A percentile compares a stretch with the other conserved stretches of the same genome.
Evolutionary conservation across 2,797 vertebrate genomes (phyloP).

Genomic region (Labroides dimidiatus): DNA sequence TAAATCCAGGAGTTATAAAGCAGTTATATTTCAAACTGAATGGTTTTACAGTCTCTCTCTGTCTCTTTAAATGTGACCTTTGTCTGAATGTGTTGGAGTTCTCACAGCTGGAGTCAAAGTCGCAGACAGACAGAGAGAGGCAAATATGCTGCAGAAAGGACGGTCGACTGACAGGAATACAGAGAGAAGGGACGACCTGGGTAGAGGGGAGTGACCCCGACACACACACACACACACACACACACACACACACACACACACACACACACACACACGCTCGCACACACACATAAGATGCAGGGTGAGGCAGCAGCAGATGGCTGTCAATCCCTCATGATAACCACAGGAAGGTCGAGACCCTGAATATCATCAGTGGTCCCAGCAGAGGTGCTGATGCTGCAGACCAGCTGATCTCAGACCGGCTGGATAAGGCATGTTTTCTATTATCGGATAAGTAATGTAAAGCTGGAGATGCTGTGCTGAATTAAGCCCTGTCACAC

Average conservation of each 20-base stretch:
- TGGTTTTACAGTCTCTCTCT: conserved; percentile 31
- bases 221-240: not conserved
- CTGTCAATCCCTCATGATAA: conserved; percentile 57
- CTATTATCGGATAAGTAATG: not conserved
- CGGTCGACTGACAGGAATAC: conserved; percentile 51
- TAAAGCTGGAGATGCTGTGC: not conserved
- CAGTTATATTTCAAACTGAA: conserved; percentile 22
- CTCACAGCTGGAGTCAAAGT: conserved; percentile 34
- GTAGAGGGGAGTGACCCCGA: conserved; percentile 17
- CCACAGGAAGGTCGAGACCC: conserved; percentile 47
- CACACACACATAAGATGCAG: conserved; percentile 6
- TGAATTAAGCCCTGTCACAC: no score
- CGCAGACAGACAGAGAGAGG: conserved; percentile 14
- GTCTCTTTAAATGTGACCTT: conserved; percentile 57
- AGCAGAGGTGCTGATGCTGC: conserved; percentile 17
- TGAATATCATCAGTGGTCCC: conserved; percentile 40
- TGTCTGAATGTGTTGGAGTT: conserved; percentile 28
- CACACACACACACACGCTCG: conserved; percentile 4
- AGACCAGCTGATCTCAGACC: conserved; percentile 18
- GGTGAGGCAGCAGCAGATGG: conserved; percentile 55
- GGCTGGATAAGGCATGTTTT: not conserved
- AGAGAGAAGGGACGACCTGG: conserved; percentile 21
- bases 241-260: not conserved
- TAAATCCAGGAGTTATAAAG: conserved; percentile 19
- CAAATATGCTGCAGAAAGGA: conserved; percentile 30